Conservation (phyloP, 2,888 invertebrate genomes). For the Parnassius mnemosyne region DNA sequence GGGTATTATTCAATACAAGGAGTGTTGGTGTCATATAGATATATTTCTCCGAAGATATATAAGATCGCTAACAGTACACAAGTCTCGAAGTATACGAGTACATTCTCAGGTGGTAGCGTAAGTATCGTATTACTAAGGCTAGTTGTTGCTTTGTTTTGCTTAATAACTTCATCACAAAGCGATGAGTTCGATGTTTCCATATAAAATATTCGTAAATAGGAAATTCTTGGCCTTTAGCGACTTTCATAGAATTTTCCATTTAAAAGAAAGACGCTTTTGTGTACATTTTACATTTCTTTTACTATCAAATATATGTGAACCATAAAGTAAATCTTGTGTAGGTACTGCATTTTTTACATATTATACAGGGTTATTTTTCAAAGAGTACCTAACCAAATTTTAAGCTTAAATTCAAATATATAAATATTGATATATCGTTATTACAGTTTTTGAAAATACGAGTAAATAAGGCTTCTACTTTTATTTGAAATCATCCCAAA, state of each 20-base stretch:
- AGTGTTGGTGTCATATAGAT: constrained; percentile 2
- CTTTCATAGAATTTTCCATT: neutral
- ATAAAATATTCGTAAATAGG: neutral
- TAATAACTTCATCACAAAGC: constrained; percentile 15
- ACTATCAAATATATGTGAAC: too few species aligned
- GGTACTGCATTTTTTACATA: too few species aligned
- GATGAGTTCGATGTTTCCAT: constrained; percentile 8
- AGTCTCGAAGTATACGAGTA: constrained; percentile 38
- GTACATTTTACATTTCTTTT: too few species aligned
- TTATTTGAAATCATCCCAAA: too few species aligned
- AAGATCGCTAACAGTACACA: constrained; percentile 6
- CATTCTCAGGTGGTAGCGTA: constrained; percentile 63
- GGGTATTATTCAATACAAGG: constrained; percentile 17
- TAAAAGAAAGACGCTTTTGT: too few species aligned
- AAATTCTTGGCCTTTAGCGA: neutral
- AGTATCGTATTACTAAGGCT: constrained; percentile 30
- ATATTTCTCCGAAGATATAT: constrained; percentile 18
- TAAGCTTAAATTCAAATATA: too few species aligned
- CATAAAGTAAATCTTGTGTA: too few species aligned
- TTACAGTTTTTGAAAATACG: too few species aligned
- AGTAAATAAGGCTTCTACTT: too few species aligned
- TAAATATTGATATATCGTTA: too few species aligned
- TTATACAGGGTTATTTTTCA: too few species aligned
- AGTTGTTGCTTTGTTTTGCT: constrained; percentile 7
- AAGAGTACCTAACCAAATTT: too few species aligned